phyloP scores from a whole-genome alignment of 1,140 invertebrate species.

The Drosophila nigrodunni region DNA sequence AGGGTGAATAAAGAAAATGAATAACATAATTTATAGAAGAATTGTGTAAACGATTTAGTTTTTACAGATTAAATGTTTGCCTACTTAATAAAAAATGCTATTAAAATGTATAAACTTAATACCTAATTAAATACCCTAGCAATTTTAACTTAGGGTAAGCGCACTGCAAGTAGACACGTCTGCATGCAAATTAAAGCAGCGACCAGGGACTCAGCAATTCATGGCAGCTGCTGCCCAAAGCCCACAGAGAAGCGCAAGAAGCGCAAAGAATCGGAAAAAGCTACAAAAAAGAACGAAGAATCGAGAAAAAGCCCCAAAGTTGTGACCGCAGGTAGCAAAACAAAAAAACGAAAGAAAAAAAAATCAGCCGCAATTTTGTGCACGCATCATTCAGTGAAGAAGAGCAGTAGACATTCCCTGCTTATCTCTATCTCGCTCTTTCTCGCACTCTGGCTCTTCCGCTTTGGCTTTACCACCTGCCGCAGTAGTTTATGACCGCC shows the following conservation, averaged over 20 bases:
- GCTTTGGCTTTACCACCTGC: slow-evolving; percentile 43
- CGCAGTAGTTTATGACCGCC: slow-evolving; percentile 48
- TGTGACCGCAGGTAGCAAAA: slow-evolving; percentile 24
- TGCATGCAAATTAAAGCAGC: slow-evolving; percentile 53
- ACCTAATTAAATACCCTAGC: no score
- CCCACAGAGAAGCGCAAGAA: not conserved
- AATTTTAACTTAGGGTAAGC: not conserved
- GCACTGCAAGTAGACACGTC: not conserved
- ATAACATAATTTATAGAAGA: no score
- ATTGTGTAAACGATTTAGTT: no score
- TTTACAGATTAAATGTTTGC: no score
- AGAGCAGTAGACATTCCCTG: slow-evolving; percentile 4
- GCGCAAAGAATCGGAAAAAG: not conserved
- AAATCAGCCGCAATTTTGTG: slow-evolving; percentile 38
- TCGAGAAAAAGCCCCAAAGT: not conserved
- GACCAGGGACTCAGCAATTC: slow-evolving; percentile 42
- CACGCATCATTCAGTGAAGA: slow-evolving; percentile 41
- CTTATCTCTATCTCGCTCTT: not conserved
- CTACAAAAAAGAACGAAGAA: slow-evolving; percentile 9
- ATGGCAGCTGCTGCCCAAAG: slow-evolving; percentile 17
- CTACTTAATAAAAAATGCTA: no score
- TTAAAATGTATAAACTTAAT: no score
- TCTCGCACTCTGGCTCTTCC: not conserved
- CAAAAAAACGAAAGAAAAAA: slow-evolving; percentile 26
- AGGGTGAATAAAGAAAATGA: no score